Evolutionary conservation across 64 coral and sea anemone genomes (phyloP).

Genomic region (Hydrozoanthus tunicans): DNA sequence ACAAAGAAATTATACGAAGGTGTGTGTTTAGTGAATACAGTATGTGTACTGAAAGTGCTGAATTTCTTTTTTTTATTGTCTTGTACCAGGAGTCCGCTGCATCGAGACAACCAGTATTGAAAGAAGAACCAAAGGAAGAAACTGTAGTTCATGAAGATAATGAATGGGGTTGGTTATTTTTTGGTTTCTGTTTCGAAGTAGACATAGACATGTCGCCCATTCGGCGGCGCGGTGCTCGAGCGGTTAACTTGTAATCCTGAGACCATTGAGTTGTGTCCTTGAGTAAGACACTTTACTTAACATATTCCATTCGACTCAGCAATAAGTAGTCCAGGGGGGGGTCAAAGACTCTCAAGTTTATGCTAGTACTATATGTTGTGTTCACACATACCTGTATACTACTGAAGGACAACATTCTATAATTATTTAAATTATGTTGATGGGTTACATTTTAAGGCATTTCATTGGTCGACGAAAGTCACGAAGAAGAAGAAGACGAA

Average conservation of each 20-base stretch:
- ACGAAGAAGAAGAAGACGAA: constrained; percentile 25
- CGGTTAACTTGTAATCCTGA: too few species aligned
- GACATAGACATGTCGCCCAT: too few species aligned
- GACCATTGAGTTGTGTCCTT: too few species aligned
- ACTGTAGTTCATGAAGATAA: constrained; percentile 86
- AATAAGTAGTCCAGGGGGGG: too few species aligned
- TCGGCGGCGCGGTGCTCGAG: too few species aligned
- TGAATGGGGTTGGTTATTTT: constrained; percentile 77
- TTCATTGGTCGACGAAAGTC: constrained; percentile 54
- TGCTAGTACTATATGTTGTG: too few species aligned
- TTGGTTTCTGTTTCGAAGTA: background rate
- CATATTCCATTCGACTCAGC: too few species aligned
- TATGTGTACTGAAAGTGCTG: too few species aligned
- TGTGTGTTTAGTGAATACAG: background rate
- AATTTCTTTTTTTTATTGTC: background rate
- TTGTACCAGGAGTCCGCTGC: constrained; percentile 56
- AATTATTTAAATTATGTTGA: background rate
- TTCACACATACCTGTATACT: too few species aligned
- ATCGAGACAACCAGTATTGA: constrained; percentile 43
- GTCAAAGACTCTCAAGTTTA: too few species aligned
- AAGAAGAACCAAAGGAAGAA: constrained; percentile 55
- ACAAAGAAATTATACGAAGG: background rate
- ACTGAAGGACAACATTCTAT: too few species aligned
- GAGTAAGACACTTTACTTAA: too few species aligned
- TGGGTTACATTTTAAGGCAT: constrained; percentile 15